Evolutionary conservation across 2,888 invertebrate species (phyloP).

Genomic region (Asteroscopus sphinx): DNA sequence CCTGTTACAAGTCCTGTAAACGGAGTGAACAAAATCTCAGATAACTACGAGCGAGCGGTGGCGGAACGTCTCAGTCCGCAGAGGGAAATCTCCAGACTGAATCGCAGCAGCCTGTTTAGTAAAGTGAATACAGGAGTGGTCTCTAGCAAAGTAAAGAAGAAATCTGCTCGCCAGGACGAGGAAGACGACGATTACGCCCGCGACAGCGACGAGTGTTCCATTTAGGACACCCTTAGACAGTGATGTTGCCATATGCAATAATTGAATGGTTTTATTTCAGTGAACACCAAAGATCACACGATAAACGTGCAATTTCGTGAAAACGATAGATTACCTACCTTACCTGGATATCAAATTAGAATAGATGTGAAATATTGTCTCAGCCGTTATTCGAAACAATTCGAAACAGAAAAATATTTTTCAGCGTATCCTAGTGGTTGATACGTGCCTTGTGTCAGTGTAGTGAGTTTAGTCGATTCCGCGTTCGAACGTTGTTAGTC

Average conservation of each 20-base stretch:
- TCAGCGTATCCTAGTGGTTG: slow-evolving; percentile 82
- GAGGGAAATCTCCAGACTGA: slow-evolving; percentile 74
- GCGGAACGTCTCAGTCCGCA: slow-evolving; percentile 83
- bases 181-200: slow-evolving; percentile 88
- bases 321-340: slow-evolving; percentile 55
- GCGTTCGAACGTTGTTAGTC: slow-evolving; percentile 60
- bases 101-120: slow-evolving; percentile 82
- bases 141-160: slow-evolving; percentile 77
- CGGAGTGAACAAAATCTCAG: slow-evolving; percentile 85
- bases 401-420: slow-evolving; percentile 83
- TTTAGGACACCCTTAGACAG: slow-evolving; percentile 75
- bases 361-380: slow-evolving; percentile 62
- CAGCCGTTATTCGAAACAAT: slow-evolving; percentile 62
- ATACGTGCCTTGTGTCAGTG: slow-evolving; percentile 84
- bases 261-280: slow-evolving; percentile 59
- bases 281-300: slow-evolving; percentile 82
- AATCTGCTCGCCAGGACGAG: slow-evolving; percentile 72
- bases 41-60: slow-evolving; percentile 85
- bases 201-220: slow-evolving; percentile 91
- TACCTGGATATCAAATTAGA: slow-evolving; percentile 59
- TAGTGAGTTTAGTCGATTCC: slow-evolving; percentile 64
- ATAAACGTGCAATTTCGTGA: slow-evolving; percentile 66
- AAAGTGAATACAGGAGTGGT: slow-evolving; percentile 85
- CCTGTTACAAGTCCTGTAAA: slow-evolving; percentile 80
- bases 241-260: slow-evolving; percentile 63